phyloP scores from a whole-genome alignment of 2,888 invertebrate genomes.

The Prenolepis imparis region DNA sequence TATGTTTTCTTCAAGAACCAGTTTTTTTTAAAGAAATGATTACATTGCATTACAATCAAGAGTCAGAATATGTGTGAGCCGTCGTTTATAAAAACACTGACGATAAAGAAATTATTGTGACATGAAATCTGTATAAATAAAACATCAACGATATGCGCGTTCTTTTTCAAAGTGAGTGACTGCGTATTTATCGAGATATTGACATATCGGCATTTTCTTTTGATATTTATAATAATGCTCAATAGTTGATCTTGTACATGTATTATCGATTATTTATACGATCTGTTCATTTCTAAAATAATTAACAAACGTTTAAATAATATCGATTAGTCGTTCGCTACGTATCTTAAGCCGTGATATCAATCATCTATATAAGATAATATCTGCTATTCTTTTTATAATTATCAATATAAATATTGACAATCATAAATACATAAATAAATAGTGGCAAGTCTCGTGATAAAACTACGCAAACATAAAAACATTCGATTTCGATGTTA shows the following conservation, averaged over 20 bases:
- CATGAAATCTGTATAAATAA: conserved; percentile 44
- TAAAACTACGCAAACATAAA: background rate
- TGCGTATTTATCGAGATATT: conserved; percentile 37
- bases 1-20: conserved; percentile 1
- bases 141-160: conserved; percentile 25
- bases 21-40: background rate
- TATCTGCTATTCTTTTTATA: background rate
- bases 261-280: conserved; percentile 11
- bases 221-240: background rate
- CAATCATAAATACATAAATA: background rate
- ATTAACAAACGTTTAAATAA: background rate
- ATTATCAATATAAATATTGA: background rate
- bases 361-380: background rate
- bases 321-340: background rate
- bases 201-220: conserved; percentile 15
- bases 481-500: background rate
- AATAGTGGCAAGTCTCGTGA: background rate
- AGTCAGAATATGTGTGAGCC: conserved; percentile 24
- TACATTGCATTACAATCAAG: conserved; percentile 51
- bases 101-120: conserved; percentile 62
- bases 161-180: conserved; percentile 30
- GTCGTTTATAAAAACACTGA: conserved; percentile 55
- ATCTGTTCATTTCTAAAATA: background rate
- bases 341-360: background rate
- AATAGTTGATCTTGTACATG: background rate